phyloP scores from a whole-genome alignment of 2,113 vertebrate genomes.

The Podarcis raffonei region DNA sequence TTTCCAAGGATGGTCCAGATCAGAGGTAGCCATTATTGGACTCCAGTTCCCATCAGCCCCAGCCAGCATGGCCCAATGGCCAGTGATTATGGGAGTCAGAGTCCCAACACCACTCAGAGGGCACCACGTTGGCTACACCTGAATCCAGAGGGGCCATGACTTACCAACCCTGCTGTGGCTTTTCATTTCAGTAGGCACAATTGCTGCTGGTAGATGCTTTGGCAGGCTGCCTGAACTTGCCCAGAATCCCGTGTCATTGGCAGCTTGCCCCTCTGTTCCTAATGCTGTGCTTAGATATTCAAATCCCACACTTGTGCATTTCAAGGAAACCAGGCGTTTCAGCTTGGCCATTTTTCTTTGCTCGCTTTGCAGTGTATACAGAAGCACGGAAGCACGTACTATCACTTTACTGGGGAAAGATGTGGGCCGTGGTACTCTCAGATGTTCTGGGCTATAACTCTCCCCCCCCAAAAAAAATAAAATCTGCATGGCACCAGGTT shows the following conservation, averaged over 20 bases:
- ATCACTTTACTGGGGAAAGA: too few species aligned
- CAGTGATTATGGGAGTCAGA: too few species aligned
- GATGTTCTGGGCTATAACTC: too few species aligned
- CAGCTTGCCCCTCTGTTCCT: not conserved
- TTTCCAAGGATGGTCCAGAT: too few species aligned
- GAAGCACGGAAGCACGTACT: not conserved
- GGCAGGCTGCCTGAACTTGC: not conserved
- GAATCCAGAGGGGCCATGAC: not conserved
- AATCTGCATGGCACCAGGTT: too few species aligned
- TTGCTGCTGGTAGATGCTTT: not conserved
- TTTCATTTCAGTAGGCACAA: not conserved
- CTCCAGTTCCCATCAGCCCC: too few species aligned
- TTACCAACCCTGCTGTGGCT: accelerated
- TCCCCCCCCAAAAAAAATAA: too few species aligned
- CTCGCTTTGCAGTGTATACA: too few species aligned
- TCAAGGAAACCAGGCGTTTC: not conserved
- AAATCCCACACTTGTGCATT: not conserved
- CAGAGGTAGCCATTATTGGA: not conserved
- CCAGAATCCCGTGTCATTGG: not conserved
- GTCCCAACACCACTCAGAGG: not conserved
- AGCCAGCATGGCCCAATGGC: too few species aligned
- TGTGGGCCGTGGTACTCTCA: not conserved
- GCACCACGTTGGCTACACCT: not conserved
- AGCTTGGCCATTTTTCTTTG: not conserved
- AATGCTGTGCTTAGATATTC: not conserved